Base-by-base conservation (phyloP, 2,113 vertebrate species). In the Ammodytes marinus region DNA sequence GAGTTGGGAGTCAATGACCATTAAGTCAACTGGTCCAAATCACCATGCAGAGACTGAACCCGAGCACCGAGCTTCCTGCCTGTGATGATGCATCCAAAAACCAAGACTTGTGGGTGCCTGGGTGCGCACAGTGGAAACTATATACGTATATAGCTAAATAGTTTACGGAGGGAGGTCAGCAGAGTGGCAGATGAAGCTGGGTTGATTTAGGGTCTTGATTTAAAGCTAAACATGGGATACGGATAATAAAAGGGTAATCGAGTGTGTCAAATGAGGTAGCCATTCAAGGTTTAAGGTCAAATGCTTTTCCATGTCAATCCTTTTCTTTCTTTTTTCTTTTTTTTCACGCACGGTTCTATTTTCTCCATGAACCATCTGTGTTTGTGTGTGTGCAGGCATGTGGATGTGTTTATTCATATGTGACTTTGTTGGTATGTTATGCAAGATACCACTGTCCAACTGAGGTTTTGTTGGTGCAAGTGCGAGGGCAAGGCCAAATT, bases 401-500 rank as follows among this genome's bases (percentile, higher is more conserved):
- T 76, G 61, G 84, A 66, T 79, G 67, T 85, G 72, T 84, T 83
- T 84, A 79, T 88, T 76, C 75, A 69, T 37, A 77, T 71, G 74
- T 45, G 50, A 79, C 82, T 81, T 67, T 89, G 76, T 73, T 82
- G 77, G 39, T 84, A 67, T 82, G 82, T 91, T 92, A 68, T 65
- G 79, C 83, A 91, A 90, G 88, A 85, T 47, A 81, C 85, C 76
- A 14, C 87, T 64, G 65, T 78, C 75, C 74, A 78, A 49, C 75
- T 63, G 64, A 87, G 92, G 87, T 86, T 92, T 88, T 61, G 86
- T 90, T 39, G 43, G 90, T 77, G 80, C 67, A 54, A 91, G 91
- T 81, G 83, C 49, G 76, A 91, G 89, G 87, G 79, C 91, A 92
- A 83, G 69, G 86, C 87, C 88, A 87, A 91, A 94, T 95, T 94